phyloP scores from a whole-genome alignment of 1,140 invertebrate genomes.

The Atta texana region DNA sequence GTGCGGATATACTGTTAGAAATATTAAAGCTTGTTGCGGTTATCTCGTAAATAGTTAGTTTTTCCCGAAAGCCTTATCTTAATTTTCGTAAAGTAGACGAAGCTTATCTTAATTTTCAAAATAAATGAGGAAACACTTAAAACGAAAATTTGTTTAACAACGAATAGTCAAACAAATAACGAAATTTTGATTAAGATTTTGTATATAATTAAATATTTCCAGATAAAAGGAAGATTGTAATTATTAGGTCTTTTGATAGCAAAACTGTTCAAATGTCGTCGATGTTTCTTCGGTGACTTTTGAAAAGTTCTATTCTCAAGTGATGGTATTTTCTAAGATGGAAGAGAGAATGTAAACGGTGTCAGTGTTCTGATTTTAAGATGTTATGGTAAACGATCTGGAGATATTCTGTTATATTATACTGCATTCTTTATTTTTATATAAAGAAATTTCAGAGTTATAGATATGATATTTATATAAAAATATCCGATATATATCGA shows the following conservation, averaged over 20 bases:
- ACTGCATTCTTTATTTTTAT: neutral
- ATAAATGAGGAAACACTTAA: neutral
- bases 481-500: no score
- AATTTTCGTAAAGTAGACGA: neutral
- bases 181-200: neutral
- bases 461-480: no score
- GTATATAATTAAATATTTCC: neutral
- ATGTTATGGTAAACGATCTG: neutral
- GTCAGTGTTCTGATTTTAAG: constrained; percentile 24
- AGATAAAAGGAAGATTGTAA: neutral
- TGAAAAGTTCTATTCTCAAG: neutral
- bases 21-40: neutral
- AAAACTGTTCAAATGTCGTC: neutral
- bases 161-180: no score
- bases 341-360: constrained; percentile 20
- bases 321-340: constrained; percentile 1
- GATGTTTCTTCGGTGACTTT: neutral
- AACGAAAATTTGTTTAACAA: neutral
- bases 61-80: neutral
- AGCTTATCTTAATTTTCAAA: constrained; percentile 17
- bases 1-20: neutral
- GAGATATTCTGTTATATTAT: neutral
- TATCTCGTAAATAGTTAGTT: neutral
- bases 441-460: neutral
- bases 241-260: neutral